Evolutionary conservation across 1,140 invertebrate genomes (phyloP).

Genomic region (Musca vetustissima): DNA sequence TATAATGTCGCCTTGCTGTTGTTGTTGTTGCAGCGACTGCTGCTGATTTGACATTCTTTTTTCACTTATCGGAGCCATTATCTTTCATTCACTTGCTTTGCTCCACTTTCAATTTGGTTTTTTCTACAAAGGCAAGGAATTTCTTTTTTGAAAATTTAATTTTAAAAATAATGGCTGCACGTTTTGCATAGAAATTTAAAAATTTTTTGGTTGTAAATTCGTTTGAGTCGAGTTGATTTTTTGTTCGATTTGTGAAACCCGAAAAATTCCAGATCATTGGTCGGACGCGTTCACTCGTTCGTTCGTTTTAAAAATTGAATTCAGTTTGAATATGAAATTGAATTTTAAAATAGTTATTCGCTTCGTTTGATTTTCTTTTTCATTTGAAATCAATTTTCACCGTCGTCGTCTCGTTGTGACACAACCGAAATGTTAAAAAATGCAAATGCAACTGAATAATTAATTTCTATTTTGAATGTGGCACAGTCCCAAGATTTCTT

Average conservation of each 20-base stretch:
- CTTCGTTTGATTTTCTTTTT: background rate
- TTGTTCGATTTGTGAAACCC: too few relatives aligned
- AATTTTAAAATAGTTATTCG: background rate
- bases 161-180: too few relatives aligned
- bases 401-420: background rate
- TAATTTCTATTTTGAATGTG: conserved; percentile 20
- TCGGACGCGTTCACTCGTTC: too few relatives aligned
- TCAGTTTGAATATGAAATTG: too few relatives aligned
- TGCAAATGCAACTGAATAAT: conserved; percentile 21
- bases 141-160: background rate
- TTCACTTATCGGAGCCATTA: conserved; percentile 52
- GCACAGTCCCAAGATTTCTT: conserved; percentile 9
- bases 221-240: background rate
- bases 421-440: conserved; percentile 20
- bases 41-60: conserved; percentile 38
- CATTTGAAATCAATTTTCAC: background rate
- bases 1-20: conserved; percentile 8
- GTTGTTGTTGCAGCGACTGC: conserved; percentile 12
- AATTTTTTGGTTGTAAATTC: too few relatives aligned
- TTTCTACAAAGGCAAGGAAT: conserved; percentile 11
- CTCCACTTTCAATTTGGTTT: conserved; percentile 45
- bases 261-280: too few relatives aligned
- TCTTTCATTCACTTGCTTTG: background rate
- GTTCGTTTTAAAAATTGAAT: too few relatives aligned
- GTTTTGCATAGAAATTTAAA: too few relatives aligned